These are phyloP conservation scores for Varanus komodoensis DNA, from an alignment of 2,113 vertebrate genomes.

Conservation along the genomic window DNA sequence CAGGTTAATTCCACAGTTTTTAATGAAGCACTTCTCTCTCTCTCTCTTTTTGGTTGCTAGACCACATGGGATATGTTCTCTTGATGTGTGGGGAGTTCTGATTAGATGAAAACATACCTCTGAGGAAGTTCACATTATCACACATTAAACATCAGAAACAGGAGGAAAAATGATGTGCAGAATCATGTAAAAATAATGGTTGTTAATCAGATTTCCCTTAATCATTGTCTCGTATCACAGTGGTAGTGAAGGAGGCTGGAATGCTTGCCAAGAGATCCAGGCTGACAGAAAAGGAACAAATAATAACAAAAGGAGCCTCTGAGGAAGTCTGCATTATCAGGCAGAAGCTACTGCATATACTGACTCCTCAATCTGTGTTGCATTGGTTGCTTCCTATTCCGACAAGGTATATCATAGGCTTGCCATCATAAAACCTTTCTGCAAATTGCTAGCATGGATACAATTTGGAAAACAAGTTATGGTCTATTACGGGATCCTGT, in stretches of 20 bases:
- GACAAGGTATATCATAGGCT: neutral
- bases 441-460: neutral
- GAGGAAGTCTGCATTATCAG: neutral
- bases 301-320: slow-evolving; percentile 56
- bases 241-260: slow-evolving; percentile 65
- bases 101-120: slow-evolving; percentile 78
- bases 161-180: slow-evolving; percentile 67
- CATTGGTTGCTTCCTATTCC: slow-evolving; percentile 16
- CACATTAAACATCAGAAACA: slow-evolving; percentile 71
- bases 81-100: slow-evolving; percentile 74
- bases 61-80: slow-evolving; percentile 74
- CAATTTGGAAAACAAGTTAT: neutral
- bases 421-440: neutral
- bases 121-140: slow-evolving; percentile 75
- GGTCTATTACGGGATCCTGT: neutral
- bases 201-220: slow-evolving; percentile 72
- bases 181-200: slow-evolving; percentile 72
- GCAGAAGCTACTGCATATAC: slow-evolving; percentile 23
- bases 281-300: slow-evolving; percentile 72
- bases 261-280: slow-evolving; percentile 70
- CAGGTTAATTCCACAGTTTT: slow-evolving; percentile 67
- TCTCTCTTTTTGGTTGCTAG: slow-evolving; percentile 64
- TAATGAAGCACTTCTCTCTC: slow-evolving; percentile 72
- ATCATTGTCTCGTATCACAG: slow-evolving; percentile 71
- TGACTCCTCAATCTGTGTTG: slow-evolving; percentile 53